Conservation (phyloP, 2,888 invertebrate species). For the Entomobrya proxima region DNA sequence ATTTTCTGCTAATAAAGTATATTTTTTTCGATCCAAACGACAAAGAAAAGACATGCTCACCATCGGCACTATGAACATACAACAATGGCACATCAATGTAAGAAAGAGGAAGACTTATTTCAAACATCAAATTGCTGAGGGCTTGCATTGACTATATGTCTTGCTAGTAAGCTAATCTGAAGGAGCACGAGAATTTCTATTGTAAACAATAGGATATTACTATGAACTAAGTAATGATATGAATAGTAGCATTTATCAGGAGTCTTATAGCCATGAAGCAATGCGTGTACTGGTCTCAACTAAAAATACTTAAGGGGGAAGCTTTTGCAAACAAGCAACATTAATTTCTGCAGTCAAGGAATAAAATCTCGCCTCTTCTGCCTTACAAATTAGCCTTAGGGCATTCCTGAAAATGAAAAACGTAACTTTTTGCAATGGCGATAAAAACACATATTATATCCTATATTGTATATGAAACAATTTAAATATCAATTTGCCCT, state of each 20-base stretch:
- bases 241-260: conserved; percentile 30
- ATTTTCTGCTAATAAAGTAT: conserved; percentile 33
- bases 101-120: conserved; percentile 42
- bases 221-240: conserved; percentile 50
- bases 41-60: conserved; percentile 1
- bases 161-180: background rate
- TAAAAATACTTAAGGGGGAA: background rate
- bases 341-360: conserved; percentile 12
- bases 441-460: background rate
- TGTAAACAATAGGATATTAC: conserved; percentile 58
- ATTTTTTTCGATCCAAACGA: background rate
- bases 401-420: conserved; percentile 39
- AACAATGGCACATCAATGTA: background rate
- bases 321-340: background rate
- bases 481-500: background rate
- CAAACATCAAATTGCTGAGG: conserved; percentile 11
- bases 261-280: background rate
- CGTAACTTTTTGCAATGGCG: conserved; percentile 18
- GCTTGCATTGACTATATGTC: background rate
- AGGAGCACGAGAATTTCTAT: conserved; percentile 44
- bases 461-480: background rate
- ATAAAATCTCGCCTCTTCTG: background rate
- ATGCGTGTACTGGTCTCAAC: background rate
- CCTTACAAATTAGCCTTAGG: conserved; percentile 26
- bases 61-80: background rate